Evolutionary conservation across 2,797 vertebrate genomes (phyloP).

Genomic region (Schizothorax lantsangensis): DNA sequence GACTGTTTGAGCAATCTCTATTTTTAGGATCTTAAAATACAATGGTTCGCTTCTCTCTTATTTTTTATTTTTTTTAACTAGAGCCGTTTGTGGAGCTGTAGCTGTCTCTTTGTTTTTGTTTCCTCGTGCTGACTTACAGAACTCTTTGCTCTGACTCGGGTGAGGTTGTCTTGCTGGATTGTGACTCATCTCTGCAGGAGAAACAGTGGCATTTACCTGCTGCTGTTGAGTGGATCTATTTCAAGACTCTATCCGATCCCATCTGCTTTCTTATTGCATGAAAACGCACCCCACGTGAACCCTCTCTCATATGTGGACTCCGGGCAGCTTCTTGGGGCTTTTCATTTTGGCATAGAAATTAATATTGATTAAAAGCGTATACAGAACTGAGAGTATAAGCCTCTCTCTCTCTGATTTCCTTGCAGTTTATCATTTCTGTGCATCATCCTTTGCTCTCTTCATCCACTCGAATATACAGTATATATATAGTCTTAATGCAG

Average conservation of each 20-base stretch:
- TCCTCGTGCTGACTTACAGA: constrained; percentile 14
- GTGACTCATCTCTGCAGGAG: constrained; percentile 84
- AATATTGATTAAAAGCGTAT: neutral
- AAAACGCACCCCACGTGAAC: neutral
- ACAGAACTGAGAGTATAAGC: neutral
- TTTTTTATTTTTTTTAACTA: neutral
- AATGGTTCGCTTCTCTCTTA: neutral
- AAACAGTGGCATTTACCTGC: constrained; percentile 58
- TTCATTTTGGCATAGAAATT: constrained; percentile 3
- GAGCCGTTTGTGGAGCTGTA: neutral
- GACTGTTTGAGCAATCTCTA: neutral
- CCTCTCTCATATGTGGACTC: neutral
- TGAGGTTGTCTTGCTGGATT: constrained; percentile 75
- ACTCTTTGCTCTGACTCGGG: constrained; percentile 68
- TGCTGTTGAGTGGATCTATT: constrained; percentile 35
- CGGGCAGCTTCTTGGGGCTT: too few relatives aligned
- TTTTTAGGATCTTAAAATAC: neutral
- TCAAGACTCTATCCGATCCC: constrained; percentile 18
- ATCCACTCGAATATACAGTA: neutral
- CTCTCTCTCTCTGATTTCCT: neutral
- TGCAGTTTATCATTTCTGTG: neutral
- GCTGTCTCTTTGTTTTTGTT: neutral
- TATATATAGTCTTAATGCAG: neutral
- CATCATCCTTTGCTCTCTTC: neutral
- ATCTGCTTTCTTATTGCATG: constrained; percentile 17